Base-by-base conservation (phyloP, 37 sponge, comb jelly and placozoan species). In the Corticium candelabrum region DNA sequence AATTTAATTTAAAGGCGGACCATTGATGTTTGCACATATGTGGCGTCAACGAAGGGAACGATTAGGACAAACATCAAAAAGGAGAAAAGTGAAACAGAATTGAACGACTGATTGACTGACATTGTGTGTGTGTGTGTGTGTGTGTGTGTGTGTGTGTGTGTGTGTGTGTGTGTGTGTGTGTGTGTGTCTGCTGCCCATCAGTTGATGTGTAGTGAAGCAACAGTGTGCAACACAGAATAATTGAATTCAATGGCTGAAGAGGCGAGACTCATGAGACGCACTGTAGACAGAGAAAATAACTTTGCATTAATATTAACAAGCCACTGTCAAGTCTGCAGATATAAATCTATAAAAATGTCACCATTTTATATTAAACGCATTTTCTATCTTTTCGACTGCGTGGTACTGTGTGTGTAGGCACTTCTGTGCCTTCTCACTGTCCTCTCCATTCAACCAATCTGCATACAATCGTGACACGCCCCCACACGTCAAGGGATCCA, bases 351-450 rank as follows among this genome's bases (percentile, higher is more conserved):
- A 50, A 21, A 50, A n/a, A n/a, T n/a, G 34, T 70, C 41, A 94
- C 94, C 94, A 94, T 57, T 94, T 94, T 33, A 94, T 90, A 56
- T 56, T 87, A 38, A 94, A 73, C 70, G 86, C 86, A 38, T 82
- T 84, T 33, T 76, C 38, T 69, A 76, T 78, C 37, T 88, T 94
- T 71, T 90, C 84, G 29, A 94, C 56, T 40, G 78, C 84, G 82
- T 94, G 90, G 37, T 90, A 94, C 4, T 84, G 78, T 27, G 94
- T 94, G 74, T 88, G 90, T 30, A 70, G 73, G 5, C 5, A 29
- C 5, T 67, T n/a, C 39, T 33, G 41, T 33, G 68, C 84, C 70
- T 83, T 86, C 5, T 76, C 87, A 34, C 41, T 78, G 39, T 40
- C 77, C 37, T 2, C 40, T 15, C 83, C 90, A 40, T 74, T 84